phyloP scores from a whole-genome alignment of 2,797 vertebrate species.

The Chelonia mydas region DNA sequence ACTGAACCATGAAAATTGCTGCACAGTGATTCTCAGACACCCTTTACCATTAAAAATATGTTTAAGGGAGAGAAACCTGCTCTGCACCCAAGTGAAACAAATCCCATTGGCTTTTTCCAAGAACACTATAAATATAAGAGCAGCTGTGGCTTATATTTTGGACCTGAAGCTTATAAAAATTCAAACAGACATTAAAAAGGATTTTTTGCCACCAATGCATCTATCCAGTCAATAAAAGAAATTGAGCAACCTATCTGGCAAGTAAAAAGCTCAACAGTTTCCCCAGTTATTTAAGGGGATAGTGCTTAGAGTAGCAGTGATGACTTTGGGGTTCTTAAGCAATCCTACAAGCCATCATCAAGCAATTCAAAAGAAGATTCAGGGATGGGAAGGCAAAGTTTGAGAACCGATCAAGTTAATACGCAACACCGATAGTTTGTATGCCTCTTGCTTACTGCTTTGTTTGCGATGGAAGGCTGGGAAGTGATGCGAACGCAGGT shows the following conservation, averaged over 20 bases:
- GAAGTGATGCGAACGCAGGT: neutral
- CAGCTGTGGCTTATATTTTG: neutral
- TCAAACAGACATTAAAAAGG: neutral
- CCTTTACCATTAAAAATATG: neutral
- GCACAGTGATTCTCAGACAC: neutral
- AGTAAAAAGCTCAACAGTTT: neutral
- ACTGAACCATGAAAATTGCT: neutral
- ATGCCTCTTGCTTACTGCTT: neutral
- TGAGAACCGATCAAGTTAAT: neutral
- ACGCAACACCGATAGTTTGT: neutral
- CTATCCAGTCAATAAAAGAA: neutral
- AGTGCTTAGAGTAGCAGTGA: too few species aligned
- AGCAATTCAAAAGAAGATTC: neutral
- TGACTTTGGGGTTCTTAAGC: neutral
- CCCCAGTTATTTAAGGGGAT: neutral
- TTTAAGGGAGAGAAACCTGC: neutral
- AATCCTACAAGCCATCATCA: too few species aligned
- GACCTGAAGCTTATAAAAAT: neutral
- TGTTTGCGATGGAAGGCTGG: neutral
- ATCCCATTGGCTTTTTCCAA: neutral
- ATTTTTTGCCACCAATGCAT: neutral
- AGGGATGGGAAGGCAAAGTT: neutral
- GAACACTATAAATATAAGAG: neutral
- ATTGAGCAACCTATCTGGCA: accelerated
- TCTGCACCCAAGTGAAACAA: neutral